Conservation (phyloP, 1,140 invertebrate species). For the Physella acuta region DNA sequence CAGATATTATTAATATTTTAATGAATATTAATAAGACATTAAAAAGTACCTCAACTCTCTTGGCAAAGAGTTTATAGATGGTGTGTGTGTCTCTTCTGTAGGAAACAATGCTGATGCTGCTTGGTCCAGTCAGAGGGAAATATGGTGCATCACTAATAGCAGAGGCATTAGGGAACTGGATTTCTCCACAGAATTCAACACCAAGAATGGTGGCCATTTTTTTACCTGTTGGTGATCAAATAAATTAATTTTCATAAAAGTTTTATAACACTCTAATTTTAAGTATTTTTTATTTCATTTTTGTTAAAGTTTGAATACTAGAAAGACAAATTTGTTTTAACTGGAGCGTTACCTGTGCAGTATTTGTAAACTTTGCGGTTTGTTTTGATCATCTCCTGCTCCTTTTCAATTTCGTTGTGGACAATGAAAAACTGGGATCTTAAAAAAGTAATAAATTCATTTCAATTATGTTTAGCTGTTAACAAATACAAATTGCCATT, state of each 20-base stretch:
- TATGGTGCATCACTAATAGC: slow-evolving; percentile 64
- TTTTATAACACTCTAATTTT: too few relatives aligned
- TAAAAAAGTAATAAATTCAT: slow-evolving; percentile 19
- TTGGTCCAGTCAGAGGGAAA: slow-evolving; percentile 79
- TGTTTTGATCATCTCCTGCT: slow-evolving; percentile 43
- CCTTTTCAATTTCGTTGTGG: slow-evolving; percentile 39
- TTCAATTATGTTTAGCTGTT: too few relatives aligned
- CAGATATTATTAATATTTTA: too few relatives aligned
- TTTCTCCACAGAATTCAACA: slow-evolving; percentile 79
- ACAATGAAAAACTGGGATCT: slow-evolving; percentile 52
- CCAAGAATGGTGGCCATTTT: slow-evolving; percentile 67
- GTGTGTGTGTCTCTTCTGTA: slow-evolving; percentile 75
- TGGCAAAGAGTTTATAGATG: slow-evolving; percentile 60
- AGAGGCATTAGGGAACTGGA: slow-evolving; percentile 73
- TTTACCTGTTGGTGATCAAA: slow-evolving; percentile 28
- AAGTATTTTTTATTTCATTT: neutral
- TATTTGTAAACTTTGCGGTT: slow-evolving; percentile 69
- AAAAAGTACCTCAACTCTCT: slow-evolving; percentile 38
- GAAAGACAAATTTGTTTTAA: neutral
- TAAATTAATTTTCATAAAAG: too few relatives aligned
- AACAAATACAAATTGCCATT: too few relatives aligned
- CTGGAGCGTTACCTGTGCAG: slow-evolving; percentile 42
- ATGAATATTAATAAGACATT: too few relatives aligned
- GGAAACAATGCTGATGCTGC: slow-evolving; percentile 73
- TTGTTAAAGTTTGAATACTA: neutral